These are phyloP conservation scores for Callithrix jacchus DNA, from an alignment of 2,113 vertebrate species.

Conservation along the genomic window DNA sequence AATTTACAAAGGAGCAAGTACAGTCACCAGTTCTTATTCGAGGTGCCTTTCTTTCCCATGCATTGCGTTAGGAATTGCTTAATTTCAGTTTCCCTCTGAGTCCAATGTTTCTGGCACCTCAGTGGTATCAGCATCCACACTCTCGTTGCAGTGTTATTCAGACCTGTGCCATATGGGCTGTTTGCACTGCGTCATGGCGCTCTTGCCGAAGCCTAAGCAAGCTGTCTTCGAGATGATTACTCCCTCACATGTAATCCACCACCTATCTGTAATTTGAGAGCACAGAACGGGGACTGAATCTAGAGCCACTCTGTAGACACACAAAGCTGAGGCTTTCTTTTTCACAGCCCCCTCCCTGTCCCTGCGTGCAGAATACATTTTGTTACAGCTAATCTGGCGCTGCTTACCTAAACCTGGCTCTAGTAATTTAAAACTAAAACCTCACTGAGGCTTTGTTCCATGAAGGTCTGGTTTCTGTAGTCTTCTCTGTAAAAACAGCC, in stretches of 20 bases:
- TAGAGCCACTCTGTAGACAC: not conserved
- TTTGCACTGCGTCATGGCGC: not conserved
- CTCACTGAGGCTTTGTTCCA: not conserved
- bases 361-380: not conserved
- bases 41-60: not conserved
- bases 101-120: not conserved
- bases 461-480: not conserved
- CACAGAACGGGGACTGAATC: not conserved
- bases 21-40: not conserved
- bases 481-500: not conserved
- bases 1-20: not conserved
- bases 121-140: not conserved
- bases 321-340: not conserved
- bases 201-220: not conserved
- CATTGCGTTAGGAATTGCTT: not conserved
- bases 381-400: not conserved
- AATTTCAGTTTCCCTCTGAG: not conserved
- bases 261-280: not conserved
- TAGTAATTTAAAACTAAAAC: not conserved
- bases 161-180: rapidly evolving
- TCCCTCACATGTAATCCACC: not conserved
- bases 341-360: not conserved
- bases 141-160: not conserved
- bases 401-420: not conserved
- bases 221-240: not conserved